Evolutionary conservation across 2,888 invertebrate species (phyloP), one percentile per base, ranked within the genome.

Genomic region (Acanthosoma haemorrhoidale): DNA sequence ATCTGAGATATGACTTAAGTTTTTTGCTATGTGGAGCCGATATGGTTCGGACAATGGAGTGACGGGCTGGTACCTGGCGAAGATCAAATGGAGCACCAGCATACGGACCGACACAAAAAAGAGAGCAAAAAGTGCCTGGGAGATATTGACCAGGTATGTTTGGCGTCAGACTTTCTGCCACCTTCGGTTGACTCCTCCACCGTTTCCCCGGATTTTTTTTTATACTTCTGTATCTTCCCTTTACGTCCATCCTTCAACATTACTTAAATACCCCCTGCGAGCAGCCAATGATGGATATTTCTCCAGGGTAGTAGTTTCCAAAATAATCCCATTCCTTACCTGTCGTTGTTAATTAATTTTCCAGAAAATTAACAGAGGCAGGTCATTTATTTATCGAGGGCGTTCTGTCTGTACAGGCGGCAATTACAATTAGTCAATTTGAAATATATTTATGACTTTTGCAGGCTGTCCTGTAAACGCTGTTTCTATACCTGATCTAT

Each of bases 141-240:
- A n/a, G n/a, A 51, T 51, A 51, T 51, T 51, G 51, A 51, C 51
- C 51, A 51, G 51, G 51, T 51, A 51, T 21, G 13, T 8, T 25
- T 51, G 51, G 51, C 51, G 51, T 51, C 51, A 51, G 51, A n/a
- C 51, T 51, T 51, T 51, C 51, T 51, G 51, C 51, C 51, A 51
- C 51, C n/a, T 25, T 25, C 51, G 25, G n/a, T n/a, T n/a, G n/a
- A 2, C 51, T 51, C 51, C 51, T 21, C n/a, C 25, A n/a, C 51
- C 51, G 51, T 51, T 51, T 51, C 51, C 29, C n/a, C 25, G 51
- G 51, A 51, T 11, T 51, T 51, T 51, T 51, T 51, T 51, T 51
- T 51, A 29, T n/a, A n/a, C n/a, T n/a, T n/a, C n/a, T n/a, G n/a
- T n/a, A n/a, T n/a, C n/a, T n/a, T n/a, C n/a, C n/a, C n/a, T n/a